Conservation (phyloP, 1,140 invertebrate genomes). For the Pteromalus puparum region DNA sequence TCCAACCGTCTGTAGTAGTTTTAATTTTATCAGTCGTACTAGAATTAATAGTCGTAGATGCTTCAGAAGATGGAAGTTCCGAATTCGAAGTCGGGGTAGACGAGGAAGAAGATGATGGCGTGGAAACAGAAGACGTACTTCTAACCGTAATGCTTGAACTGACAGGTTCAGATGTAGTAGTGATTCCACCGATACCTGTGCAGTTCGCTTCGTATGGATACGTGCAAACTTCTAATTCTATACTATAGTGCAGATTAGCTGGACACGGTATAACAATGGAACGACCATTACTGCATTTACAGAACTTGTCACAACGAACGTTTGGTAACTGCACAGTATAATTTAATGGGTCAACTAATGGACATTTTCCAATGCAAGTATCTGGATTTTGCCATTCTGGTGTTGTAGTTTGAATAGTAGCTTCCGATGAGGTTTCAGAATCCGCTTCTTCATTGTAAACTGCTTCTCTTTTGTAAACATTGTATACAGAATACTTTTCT, state of each 20-base stretch:
- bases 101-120: too few species aligned
- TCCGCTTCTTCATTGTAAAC: background rate
- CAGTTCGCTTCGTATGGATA: constrained; percentile 9
- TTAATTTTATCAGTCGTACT: too few species aligned
- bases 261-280: background rate
- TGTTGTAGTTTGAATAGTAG: constrained; percentile 2
- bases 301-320: constrained; percentile 18
- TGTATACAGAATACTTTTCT: too few species aligned
- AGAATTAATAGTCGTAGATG: background rate
- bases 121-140: too few species aligned
- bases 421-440: too few species aligned
- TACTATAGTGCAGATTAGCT: constrained; percentile 13
- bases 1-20: background rate
- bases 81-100: too few species aligned
- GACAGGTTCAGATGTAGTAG: too few species aligned
- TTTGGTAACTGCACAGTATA: constrained; percentile 18
- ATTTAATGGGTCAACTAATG: background rate
- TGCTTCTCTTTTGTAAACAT: constrained; percentile 18
- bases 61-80: background rate
- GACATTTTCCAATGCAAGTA: constrained; percentile 32
- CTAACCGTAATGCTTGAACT: too few species aligned
- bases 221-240: constrained; percentile 3
- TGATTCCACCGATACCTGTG: constrained; percentile 35
- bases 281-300: constrained; percentile 9
- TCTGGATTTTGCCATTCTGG: constrained; percentile 12